phyloP scores from a whole-genome alignment of 2,113 vertebrate genomes.

The Coregonus clupeaformis region DNA sequence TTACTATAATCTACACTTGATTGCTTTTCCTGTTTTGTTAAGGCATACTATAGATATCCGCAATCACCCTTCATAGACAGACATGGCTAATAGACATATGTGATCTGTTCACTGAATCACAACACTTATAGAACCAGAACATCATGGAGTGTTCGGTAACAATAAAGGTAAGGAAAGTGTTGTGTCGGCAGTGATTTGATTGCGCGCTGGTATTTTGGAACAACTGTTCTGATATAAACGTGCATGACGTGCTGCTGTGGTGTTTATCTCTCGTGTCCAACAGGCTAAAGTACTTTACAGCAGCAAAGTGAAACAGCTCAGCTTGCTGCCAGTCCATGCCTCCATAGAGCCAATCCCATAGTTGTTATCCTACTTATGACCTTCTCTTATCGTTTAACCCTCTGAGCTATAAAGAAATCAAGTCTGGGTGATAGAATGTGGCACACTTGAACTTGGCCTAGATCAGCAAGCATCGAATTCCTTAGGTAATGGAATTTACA shows the following conservation, averaged over 20 bases:
- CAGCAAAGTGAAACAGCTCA: not conserved
- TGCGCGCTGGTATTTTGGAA: not conserved
- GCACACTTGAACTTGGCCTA: not conserved
- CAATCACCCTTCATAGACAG: no score
- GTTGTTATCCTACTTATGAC: slow-evolving; percentile 17
- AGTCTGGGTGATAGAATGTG: not conserved
- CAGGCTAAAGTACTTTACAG: not conserved
- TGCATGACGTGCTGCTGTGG: no score
- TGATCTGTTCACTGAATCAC: no score
- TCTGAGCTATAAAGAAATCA: not conserved
- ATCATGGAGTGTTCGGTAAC: no score
- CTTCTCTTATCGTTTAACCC: slow-evolving; percentile 1
- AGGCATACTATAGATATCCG: no score
- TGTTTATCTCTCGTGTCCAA: no score
- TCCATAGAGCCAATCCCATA: not conserved
- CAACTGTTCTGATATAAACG: not conserved
- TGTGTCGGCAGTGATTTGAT: no score
- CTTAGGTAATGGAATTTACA: not conserved
- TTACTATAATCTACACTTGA: no score
- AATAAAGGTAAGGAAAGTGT: no score
- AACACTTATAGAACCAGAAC: no score
- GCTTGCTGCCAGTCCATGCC: not conserved
- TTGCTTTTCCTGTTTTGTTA: no score
- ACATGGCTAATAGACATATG: no score
- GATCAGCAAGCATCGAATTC: slow-evolving; percentile 2